Evolutionary conservation across 2,113 vertebrate species (phyloP), one percentile per base, ranked within the genome.

Genomic region (Eleginops maclovinus): DNA sequence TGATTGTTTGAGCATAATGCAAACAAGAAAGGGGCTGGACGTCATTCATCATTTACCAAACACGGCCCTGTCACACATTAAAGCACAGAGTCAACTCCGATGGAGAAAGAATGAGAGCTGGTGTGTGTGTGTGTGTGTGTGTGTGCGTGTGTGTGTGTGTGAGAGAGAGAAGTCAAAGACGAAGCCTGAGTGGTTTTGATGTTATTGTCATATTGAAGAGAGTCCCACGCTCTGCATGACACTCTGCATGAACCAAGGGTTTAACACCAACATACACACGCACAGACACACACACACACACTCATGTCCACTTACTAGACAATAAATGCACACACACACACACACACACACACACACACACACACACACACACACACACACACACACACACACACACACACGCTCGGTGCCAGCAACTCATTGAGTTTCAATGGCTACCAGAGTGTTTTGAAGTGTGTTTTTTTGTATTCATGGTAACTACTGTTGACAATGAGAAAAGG

Each of bases 211-310:
- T 79, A 81, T 47, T 21, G 64, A 75, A 24, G 61, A 54, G 53
- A 86, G 72, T 91, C 91, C 87, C 90, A 93, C 85, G 86, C 85
- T 88, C 88, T 81, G 64, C 49, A 56, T 76, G 77, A 81, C 72
- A 90, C 77, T 83, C 79, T 74, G 65, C 53, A 53, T 84, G 79
- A 86, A 87, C 86, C 63, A 71, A 21, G 76, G 65, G 64, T 19
- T 78, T 49, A 28, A 58, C 54, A 53, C 50, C 19, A 63, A 64
- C 83, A 65, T 12, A 61, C 31, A 64, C 65, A 62, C 71, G 59
- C 47, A 77, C 69, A 72, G 72, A 68, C 60, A 68, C 63, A 66
- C 31, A 4, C 58, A 53, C 46, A 47, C 61, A 64, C 61, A n/a
- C n/a, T n/a, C n/a, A n/a, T n/a, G n/a, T n/a, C n/a, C n/a, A n/a